phyloP scores from a whole-genome alignment of 2,113 vertebrate species.

The Aldabrachelys gigantea region DNA sequence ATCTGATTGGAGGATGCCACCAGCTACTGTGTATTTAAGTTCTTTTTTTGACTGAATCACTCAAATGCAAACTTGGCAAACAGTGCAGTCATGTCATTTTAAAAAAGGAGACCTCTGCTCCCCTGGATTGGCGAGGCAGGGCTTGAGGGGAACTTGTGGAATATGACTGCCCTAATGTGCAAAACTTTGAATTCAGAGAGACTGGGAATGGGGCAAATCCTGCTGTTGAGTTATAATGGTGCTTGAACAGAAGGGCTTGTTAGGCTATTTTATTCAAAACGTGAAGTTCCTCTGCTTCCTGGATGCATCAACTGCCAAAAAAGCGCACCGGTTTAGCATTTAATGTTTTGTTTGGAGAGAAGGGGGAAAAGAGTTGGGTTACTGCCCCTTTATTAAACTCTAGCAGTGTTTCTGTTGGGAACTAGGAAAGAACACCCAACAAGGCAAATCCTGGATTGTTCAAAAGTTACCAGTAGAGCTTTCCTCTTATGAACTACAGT shows the following conservation, averaged over 20 bases:
- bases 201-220: not conserved
- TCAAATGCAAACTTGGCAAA: slow-evolving; percentile 51
- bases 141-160: not conserved
- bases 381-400: slow-evolving; percentile 57
- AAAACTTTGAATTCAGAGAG: not conserved
- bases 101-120: slow-evolving; percentile 27
- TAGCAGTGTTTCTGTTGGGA: slow-evolving; percentile 57
- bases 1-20: slow-evolving; percentile 29
- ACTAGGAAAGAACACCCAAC: slow-evolving; percentile 32
- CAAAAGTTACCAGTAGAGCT: slow-evolving; percentile 24
- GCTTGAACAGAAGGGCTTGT: slow-evolving; percentile 11
- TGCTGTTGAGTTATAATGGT: not conserved
- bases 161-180: slow-evolving; percentile 9
- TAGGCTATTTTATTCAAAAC: slow-evolving; percentile 43
- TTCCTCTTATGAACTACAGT: slow-evolving; percentile 29
- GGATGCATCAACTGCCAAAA: slow-evolving; percentile 35
- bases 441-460: slow-evolving; percentile 64
- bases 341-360: slow-evolving; percentile 46
- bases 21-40: slow-evolving; percentile 41
- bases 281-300: slow-evolving; percentile 56
- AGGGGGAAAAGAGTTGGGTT: slow-evolving; percentile 31
- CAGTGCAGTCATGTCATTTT: slow-evolving; percentile 28
- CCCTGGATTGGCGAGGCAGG: not conserved
- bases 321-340: slow-evolving; percentile 48
- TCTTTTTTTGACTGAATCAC: slow-evolving; percentile 46